phyloP scores from a whole-genome alignment of 2,888 invertebrate species.

The Nebria brevicollis region DNA sequence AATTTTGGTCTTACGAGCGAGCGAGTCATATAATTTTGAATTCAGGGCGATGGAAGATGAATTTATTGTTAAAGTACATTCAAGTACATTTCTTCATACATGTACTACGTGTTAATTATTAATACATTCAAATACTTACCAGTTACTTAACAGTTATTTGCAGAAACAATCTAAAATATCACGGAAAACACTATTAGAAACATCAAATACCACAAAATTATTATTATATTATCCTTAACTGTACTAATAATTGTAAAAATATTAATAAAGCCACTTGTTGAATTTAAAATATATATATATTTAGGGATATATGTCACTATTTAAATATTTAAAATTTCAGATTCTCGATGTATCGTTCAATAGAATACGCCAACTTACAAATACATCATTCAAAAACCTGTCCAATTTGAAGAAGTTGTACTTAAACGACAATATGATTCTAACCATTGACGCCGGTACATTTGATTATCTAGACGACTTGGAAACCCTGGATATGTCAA shows the following conservation, averaged over 20 bases:
- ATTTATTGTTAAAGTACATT: too few relatives aligned
- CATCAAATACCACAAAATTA: background rate
- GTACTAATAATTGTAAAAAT: background rate
- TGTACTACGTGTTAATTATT: too few relatives aligned
- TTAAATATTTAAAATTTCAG: constrained; percentile 17
- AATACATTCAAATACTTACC: too few relatives aligned
- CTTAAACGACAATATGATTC: constrained; percentile 45
- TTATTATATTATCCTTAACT: background rate
- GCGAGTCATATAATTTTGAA: background rate
- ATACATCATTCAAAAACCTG: constrained; percentile 24
- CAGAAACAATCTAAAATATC: background rate
- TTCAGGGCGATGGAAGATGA: too few relatives aligned
- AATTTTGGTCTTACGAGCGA: background rate
- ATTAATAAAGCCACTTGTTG: background rate
- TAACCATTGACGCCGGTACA: constrained; percentile 37
- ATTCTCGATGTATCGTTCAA: constrained; percentile 38
- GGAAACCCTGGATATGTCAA: constrained; percentile 33
- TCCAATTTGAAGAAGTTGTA: constrained; percentile 41
- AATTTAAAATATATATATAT: too few relatives aligned
- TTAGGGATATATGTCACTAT: background rate
- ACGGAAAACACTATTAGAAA: background rate
- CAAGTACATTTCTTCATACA: too few relatives aligned
- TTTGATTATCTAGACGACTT: constrained; percentile 31
- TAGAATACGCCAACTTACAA: constrained; percentile 34
- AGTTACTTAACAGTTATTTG: background rate